phyloP scores from a whole-genome alignment of 2,888 invertebrate species.

The Mimachlamys varia region DNA sequence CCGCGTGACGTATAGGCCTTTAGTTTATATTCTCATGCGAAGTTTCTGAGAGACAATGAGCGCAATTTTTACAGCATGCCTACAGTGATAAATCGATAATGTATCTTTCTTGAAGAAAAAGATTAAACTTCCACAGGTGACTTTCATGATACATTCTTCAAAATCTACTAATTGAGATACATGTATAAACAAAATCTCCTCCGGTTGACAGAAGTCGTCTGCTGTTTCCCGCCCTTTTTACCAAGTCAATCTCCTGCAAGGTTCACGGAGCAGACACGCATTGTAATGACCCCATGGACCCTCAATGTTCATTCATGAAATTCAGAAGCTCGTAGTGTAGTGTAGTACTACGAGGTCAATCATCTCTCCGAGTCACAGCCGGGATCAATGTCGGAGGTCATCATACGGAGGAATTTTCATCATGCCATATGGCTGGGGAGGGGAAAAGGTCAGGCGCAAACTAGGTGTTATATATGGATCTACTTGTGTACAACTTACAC shows the following conservation, averaged over 20 bases:
- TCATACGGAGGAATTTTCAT: background rate
- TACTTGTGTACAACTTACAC: background rate
- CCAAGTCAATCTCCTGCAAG: constrained; percentile 12
- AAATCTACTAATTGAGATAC: too few species aligned
- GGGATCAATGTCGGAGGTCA: constrained; percentile 19
- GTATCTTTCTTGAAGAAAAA: too few species aligned
- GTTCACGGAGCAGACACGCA: constrained; percentile 27
- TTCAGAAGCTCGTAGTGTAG: background rate
- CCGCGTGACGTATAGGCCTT: too few species aligned
- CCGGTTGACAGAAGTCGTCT: background rate
- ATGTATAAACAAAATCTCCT: too few species aligned
- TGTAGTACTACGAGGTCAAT: background rate
- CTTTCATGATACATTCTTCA: too few species aligned
- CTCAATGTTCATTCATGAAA: constrained; percentile 7
- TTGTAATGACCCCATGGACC: constrained; percentile 26
- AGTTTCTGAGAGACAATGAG: too few species aligned
- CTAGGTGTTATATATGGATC: background rate
- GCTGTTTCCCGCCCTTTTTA: background rate
- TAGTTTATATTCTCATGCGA: too few species aligned
- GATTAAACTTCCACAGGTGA: too few species aligned
- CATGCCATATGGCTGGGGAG: constrained; percentile 22
- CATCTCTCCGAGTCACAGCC: background rate
- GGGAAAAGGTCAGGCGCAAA: constrained; percentile 7
- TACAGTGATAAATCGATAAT: too few species aligned
- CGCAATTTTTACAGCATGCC: too few species aligned